Base-by-base conservation (phyloP, 2,888 invertebrate species). In the Brenthis ino region DNA sequence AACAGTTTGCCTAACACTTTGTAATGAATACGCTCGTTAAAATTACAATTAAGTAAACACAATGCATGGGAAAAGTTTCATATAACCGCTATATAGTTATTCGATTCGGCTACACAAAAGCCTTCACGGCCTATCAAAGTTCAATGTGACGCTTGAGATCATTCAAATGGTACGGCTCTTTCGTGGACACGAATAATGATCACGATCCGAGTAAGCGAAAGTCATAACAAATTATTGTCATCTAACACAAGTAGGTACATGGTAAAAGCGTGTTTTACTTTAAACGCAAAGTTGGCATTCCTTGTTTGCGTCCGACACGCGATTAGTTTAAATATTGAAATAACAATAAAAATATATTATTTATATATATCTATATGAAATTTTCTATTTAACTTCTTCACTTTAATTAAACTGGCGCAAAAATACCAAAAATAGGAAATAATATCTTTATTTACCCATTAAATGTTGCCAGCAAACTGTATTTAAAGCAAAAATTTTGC, bases 111-210 rank as follows among this genome's bases (percentile, higher is more conserved):
- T 65, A 64, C 48, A 66, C 70, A 68, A 68, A 69, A 71, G 65
- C 60, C 66, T 64, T 66, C 55, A 67, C 67, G 53, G 66, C 51
- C 65, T 71, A 65, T 71, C 70, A 69, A 67, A 72, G 72, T 71
- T 73, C 57, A 71, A 69, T 68, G 68, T 69, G 64, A 70, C 71
- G 75, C 72, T 78, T 68, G 71, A 77, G 72, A 78, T 77, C 75
- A 78, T 80, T 80, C 76, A 76, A 80, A 82, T 80, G 79, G 74
- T 28, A 74, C 69, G 78, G 77, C 80, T 82, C 82, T 83, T 82
- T 74, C 75, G 75, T 76, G 72, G 75, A 43, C 56, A 67, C 51
- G 64, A 64, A 76, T 77, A 74, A 72, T 75, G 68, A 73, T 75
- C 74, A 75, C 74, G 74, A 72, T 72, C 58, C 57, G 54, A 71